A percentile compares a stretch with the other conserved stretches of the same genome.
Evolutionary conservation across 1,140 invertebrate species (phyloP).

Genomic region (Fopius arisanus): DNA sequence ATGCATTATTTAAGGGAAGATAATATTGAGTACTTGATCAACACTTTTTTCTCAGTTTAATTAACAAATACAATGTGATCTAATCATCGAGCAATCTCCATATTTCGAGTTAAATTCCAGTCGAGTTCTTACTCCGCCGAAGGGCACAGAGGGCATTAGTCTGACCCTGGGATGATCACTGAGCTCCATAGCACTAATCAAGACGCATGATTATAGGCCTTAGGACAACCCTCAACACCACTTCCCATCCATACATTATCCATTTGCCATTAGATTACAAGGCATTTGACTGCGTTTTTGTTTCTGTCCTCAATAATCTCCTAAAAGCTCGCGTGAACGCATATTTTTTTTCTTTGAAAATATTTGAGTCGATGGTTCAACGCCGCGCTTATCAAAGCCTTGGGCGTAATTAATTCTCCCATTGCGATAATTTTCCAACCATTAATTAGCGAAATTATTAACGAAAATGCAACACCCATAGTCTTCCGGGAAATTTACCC

Average conservation of each 20-base stretch:
- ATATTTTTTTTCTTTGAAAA: background rate
- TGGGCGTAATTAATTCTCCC: constrained; percentile 11
- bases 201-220: constrained; percentile 65
- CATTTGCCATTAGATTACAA: background rate
- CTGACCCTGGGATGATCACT: constrained; percentile 59
- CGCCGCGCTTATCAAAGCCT: background rate
- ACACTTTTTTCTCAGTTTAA: too few species aligned
- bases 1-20: too few species aligned
- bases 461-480: constrained; percentile 18
- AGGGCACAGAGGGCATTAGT: constrained; percentile 54
- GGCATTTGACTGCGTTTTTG: background rate
- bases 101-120: background rate
- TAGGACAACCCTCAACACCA: constrained; percentile 42
- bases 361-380: background rate
- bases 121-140: background rate
- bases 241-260: constrained; percentile 8
- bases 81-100: background rate
- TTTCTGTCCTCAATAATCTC: background rate
- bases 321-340: too few species aligned
- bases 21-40: too few species aligned
- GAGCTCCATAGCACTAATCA: constrained; percentile 61
- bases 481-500: constrained; percentile 14
- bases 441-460: constrained; percentile 32
- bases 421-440: constrained; percentile 21
- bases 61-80: background rate